Evolutionary conservation across 2,888 invertebrate species (phyloP), one percentile per base, ranked within the genome.

Genomic region (Trisateles emortualis): DNA sequence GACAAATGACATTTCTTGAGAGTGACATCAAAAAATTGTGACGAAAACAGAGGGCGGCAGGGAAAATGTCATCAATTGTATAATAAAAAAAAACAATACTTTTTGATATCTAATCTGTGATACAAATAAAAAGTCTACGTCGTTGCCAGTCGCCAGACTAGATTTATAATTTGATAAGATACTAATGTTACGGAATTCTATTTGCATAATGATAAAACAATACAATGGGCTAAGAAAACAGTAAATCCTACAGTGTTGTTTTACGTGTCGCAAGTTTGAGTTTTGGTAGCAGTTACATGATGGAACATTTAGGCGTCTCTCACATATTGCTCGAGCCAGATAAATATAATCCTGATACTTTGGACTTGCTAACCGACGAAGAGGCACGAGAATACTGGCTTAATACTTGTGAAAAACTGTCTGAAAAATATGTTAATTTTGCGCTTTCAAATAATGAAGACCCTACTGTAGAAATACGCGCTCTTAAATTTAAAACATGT

Each of bases 311-410:
- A 78, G 87, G 88, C 59, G 78, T 92, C 55, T 84, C 88, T 42
- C 92, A 92, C 64, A 85, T 99, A 68, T 92, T 99, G 57, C 94
- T 94, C 68, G 95, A 97, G 86, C 96, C 96, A 47, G 93, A 94
- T 67, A 94, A 94, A 77, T 99, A 99, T 92, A 95, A 95, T 83
- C 98, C 99, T 0, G 99, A 99, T 86, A 98, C 98, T 24, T 95
- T 98, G 64, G 98, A 99, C 90, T 94, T 99, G 52, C 95, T 96
- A 57, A 94, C 95, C 73, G 98, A 99, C 84, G 93, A 94, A 64
- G 96, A 97, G 81, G 99, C 98, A 10, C 95, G 97, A 82, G 95
- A 94, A 68, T 99, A 99, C 87, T 99, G 99, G 99, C 94, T 99
- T 40, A 94, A 96, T 61, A 98, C 98, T 84, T 97, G 99, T 81